phyloP scores from a whole-genome alignment of 2,797 vertebrate genomes.

The Tinamus major region DNA sequence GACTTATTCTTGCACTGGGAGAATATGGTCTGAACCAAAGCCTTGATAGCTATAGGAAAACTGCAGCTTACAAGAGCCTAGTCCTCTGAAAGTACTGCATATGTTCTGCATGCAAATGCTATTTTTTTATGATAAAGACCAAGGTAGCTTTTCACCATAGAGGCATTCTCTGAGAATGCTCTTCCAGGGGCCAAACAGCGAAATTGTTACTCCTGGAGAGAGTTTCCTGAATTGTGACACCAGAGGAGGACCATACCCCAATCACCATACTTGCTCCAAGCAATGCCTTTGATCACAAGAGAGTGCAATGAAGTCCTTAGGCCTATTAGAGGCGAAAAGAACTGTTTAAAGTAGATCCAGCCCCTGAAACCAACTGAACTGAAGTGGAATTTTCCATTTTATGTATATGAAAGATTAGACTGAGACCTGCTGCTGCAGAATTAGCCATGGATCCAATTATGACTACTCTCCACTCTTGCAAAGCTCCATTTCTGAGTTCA shows the following conservation, averaged over 20 bases:
- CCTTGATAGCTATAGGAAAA: background rate
- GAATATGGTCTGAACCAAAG: background rate
- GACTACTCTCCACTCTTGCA: background rate
- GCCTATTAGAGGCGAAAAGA: conserved; percentile 29
- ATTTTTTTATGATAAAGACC: background rate
- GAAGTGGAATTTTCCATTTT: conserved; percentile 62
- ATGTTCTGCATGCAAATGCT: background rate
- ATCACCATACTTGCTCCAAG: background rate
- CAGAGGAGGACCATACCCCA: background rate
- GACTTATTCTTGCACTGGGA: background rate
- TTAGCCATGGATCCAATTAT: conserved; percentile 42
- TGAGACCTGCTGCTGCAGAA: background rate
- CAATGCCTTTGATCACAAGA: background rate
- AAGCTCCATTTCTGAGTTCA: background rate
- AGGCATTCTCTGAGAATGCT: background rate
- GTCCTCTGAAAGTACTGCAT: background rate
- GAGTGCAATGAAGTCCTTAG: conserved; percentile 25
- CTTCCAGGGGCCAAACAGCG: background rate
- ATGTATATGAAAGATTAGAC: background rate
- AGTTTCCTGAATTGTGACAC: background rate
- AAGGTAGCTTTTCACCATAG: background rate
- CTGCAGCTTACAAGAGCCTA: background rate
- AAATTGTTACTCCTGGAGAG: background rate
- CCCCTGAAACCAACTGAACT: conserved; percentile 12
- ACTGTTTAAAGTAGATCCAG: conserved; percentile 28